Evolutionary conservation across 2,888 invertebrate genomes (phyloP), one percentile per base, ranked within the genome.

Genomic region (Patella depressa): DNA sequence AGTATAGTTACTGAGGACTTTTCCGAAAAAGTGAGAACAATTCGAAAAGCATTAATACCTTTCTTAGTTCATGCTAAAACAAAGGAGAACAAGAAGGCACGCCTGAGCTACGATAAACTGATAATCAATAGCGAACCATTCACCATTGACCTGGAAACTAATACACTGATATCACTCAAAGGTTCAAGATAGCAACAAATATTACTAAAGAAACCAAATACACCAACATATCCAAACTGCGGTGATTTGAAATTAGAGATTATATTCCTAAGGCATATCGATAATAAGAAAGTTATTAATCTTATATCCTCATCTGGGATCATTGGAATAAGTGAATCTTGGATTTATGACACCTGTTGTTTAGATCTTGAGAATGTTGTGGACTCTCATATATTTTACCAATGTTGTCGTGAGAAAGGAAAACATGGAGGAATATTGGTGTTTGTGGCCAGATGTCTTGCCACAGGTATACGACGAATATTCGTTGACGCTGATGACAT

Each of bases 161-260:
- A 65, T 65, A 65, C 59, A 17, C 15, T 65, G 59, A 65, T 65
- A 65, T 15, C 59, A n/a, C 59, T 65, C n/a, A 65, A 59, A 59
- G 59, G 19, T 19, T 65, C 59, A n/a, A 65, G 2, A 19, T 65
- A 65, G 59, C 59, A 65, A 45, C 45, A 45, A 45, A 45, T 3
- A 45, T 45, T 45, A 45, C 45, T 7, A 2, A 45, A 3, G 5
- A 45, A 45, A 45, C 45, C 45, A 45, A 45, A 45, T n/a, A n/a
- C 45, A 5, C 9, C 45, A 45, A 45, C 45, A 45, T 45, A 45
- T 45, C 45, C 45, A 45, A 45, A 45, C 7, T 45, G 45, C 9
- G 45, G 9, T 45, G 45, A 45, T 45, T 45, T 45, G 1, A 45
- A 45, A 65, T 65, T 65, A 19, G 19, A n/a, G 65, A n/a, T 65